Base-by-base conservation (phyloP, 1,140 invertebrate species). In the Limonius californicus region DNA sequence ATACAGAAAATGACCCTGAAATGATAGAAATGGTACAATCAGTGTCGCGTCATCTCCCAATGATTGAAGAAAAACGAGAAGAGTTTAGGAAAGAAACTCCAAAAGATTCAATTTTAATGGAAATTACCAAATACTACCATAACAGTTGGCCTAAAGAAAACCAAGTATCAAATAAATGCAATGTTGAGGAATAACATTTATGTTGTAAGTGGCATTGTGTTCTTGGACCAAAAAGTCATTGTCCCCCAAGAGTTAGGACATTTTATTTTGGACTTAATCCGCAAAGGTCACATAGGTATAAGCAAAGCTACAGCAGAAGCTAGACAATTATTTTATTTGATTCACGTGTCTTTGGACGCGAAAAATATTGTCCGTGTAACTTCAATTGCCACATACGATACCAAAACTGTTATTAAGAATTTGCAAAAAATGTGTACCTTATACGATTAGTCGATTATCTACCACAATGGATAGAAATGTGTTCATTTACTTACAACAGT, bases 101-200 rank as follows among this genome's bases (percentile, higher is more conserved):
- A 9, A 50, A 50, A 53, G 57, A 59, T 27, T 20, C 21, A 59
- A 50, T 19, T 12, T 21, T 59, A 14, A 27, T n/a, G 9, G 45
- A 59, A 32, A 27, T 59, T 59, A 20, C 16, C 27, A 30, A 59
- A 16, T 53, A 59, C 21, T 50, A 50, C 12, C 32, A 30, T 12
- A 23, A 59, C 7, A 39, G 57, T 50, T 59, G 57, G 57, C 57
- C 57, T n/a, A 59, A 59, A 59, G 20, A 59, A 53, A 59, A 53
- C n/a, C 8, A 27, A 16, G 27, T 59, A 1, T 15, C 9, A 0
- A 11, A 6, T 15, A 30, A 50, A 9, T 32, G 42, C 15, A 59
- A 53, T 27, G 23, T 27, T 27, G 15, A 59, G 23, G 27, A 23
- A 59, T 18, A 15, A 23, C 2, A 59, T 59, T 27, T 59, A 50